Base-by-base conservation (phyloP, 2,888 invertebrate genomes). In the Notocelia uddmanniana region DNA sequence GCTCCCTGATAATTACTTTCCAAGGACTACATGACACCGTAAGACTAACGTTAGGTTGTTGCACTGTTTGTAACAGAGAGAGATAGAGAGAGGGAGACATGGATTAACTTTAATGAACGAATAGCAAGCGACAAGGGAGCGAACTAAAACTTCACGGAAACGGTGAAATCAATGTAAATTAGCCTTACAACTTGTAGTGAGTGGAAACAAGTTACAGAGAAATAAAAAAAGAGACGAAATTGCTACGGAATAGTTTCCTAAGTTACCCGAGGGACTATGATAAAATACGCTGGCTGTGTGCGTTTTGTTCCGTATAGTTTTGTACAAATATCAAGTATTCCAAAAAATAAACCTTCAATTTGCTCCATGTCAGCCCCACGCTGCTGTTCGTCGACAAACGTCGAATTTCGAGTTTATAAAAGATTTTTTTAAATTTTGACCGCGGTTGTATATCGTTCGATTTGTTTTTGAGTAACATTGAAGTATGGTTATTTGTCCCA, bases 151-250 rank as follows among this genome's bases (percentile, higher is more conserved):
- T 64, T 70, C 34, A 66, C 34, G 54, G 50, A 60, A 58, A 48
- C 45, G 34, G 45, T 23, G 58, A 67, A 71, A 67, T 66, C 67
- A 55, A 71, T 71, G 67, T 67, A 71, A 67, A 71, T 71, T 55
- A 67, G 54, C 59, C 66, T 67, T 55, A 71, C 71, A 71, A 71
- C 59, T 67, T 67, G 54, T 66, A 60, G 71, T 54, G 18, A 67
- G 71, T 34, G 60, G 66, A 55, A 67, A 70, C 70, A 64, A 71
- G 71, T 67, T 67, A 60, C 59, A 66, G 58, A 19, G 66, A 71
- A 67, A 71, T 67, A 71, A 71, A 71, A 66, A 54, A 48, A 60
- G n/a, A 37, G 59, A n/a, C n/a, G 48, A 48, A 66, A 71, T 48
- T 21, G 52, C 66, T 57, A 41, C 58, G 26, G 63, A 71, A 71